phyloP scores from a whole-genome alignment of 2,888 invertebrate genomes.

The Latrodectus elegans region DNA sequence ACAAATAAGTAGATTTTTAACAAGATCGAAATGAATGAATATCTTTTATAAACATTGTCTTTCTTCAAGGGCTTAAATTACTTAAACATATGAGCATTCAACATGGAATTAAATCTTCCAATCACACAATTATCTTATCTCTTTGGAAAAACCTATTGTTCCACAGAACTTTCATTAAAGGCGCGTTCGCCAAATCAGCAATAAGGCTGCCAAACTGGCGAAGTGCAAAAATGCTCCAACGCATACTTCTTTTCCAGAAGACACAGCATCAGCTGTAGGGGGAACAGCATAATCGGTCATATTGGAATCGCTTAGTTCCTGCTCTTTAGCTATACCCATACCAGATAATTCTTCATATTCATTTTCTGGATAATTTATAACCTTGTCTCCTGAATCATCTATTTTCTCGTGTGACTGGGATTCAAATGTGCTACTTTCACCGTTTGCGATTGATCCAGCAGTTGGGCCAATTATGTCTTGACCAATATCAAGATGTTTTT shows the following conservation, averaged over 20 bases:
- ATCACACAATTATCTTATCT: neutral
- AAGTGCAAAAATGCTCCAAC: neutral
- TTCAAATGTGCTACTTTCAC: constrained; percentile 23
- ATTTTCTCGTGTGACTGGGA: constrained; percentile 39
- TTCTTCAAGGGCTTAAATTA: too few relatives aligned
- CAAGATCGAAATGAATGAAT: too few relatives aligned
- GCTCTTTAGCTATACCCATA: constrained; percentile 39
- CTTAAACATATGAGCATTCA: neutral
- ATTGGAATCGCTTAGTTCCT: constrained; percentile 30
- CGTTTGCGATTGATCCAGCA: constrained; percentile 21
- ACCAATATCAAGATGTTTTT: constrained; percentile 52
- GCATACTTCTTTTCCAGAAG: neutral
- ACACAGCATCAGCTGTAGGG: constrained; percentile 53
- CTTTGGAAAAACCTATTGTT: neutral
- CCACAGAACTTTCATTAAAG: constrained; percentile 29
- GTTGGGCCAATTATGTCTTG: constrained; percentile 25
- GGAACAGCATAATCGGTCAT: constrained; percentile 43
- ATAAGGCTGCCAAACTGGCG: neutral
- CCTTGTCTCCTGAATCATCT: constrained; percentile 20
- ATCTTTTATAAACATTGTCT: too few relatives aligned
- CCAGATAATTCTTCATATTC: constrained; percentile 45
- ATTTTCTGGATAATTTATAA: neutral
- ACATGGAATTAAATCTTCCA: neutral
- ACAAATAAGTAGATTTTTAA: too few relatives aligned
- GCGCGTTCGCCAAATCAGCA: constrained; percentile 10